A percentile compares a stretch with the other conserved stretches of the same genome.
phyloP scores from a whole-genome alignment of 2,888 invertebrate species.

The Cybosia mesomella region DNA sequence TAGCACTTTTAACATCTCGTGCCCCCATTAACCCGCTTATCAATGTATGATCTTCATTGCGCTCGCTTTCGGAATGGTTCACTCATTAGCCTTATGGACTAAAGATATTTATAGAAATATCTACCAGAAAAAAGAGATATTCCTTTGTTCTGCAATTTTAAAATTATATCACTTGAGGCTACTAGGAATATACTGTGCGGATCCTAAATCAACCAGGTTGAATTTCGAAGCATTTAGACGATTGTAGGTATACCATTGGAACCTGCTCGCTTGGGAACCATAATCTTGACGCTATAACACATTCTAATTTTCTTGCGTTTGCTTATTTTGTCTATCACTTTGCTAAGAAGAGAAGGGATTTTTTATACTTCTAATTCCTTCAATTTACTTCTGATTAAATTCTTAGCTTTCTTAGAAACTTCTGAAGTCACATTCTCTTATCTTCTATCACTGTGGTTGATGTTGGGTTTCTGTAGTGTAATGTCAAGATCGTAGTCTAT shows the following conservation, averaged over 20 bases:
- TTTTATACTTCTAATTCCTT: neutral
- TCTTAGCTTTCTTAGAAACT: neutral
- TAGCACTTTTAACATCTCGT: conserved; percentile 28
- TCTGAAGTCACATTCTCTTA: no score
- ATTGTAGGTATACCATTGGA: neutral
- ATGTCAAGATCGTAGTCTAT: no score
- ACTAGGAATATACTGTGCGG: neutral
- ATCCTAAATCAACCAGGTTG: neutral
- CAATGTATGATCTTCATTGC: conserved; percentile 32
- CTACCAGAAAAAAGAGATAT: neutral
- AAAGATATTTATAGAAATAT: conserved; percentile 8
- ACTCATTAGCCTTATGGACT: conserved; percentile 24
- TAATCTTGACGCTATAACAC: neutral
- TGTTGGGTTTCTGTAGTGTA: no score
- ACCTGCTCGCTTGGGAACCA: neutral
- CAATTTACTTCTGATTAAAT: neutral
- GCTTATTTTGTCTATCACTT: neutral
- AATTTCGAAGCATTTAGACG: neutral
- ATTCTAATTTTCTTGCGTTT: neutral
- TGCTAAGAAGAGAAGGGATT: neutral
- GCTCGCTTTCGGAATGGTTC: conserved; percentile 23
- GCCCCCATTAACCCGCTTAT: conserved; percentile 37
- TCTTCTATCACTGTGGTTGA: no score
- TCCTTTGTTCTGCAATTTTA: neutral
- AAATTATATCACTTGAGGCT: neutral